Conservation (phyloP, 2,113 vertebrate genomes). For the Sinocyclocheilus rhinocerous region DNA sequence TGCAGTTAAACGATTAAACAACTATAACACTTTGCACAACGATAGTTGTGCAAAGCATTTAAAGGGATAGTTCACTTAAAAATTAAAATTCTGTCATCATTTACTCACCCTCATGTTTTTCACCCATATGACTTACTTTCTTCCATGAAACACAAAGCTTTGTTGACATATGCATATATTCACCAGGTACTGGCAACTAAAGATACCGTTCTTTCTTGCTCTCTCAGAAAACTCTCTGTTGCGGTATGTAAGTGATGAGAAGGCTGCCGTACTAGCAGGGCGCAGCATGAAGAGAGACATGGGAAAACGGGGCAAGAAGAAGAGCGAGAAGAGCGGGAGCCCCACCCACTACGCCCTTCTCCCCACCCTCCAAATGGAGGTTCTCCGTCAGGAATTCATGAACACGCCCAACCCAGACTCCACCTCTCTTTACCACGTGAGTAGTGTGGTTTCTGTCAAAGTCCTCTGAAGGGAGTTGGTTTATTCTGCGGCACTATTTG, state of each 20-base stretch:
- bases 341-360: constrained; percentile 91
- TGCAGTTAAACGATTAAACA: no score
- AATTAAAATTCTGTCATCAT: no score
- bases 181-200: no score
- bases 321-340: constrained; percentile 91
- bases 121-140: no score
- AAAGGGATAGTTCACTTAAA: no score
- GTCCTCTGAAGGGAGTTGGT: background rate
- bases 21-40: no score
- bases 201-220: background rate
- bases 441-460: constrained; percentile 53
- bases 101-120: no score
- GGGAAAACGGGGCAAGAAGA: constrained; percentile 92
- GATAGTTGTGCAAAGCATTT: no score
- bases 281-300: constrained; percentile 90
- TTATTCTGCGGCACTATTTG: background rate
- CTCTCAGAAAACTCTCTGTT: constrained; percentile 87
- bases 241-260: constrained; percentile 93
- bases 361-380: constrained; percentile 90
- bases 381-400: constrained; percentile 84
- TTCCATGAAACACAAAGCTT: no score
- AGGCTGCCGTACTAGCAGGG: constrained; percentile 86
- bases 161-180: no score
- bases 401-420: constrained; percentile 87
- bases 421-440: constrained; percentile 90